Evolutionary conservation across 2,797 vertebrate species (phyloP).

Genomic region (Xiphorhynchus erythropygius): DNA sequence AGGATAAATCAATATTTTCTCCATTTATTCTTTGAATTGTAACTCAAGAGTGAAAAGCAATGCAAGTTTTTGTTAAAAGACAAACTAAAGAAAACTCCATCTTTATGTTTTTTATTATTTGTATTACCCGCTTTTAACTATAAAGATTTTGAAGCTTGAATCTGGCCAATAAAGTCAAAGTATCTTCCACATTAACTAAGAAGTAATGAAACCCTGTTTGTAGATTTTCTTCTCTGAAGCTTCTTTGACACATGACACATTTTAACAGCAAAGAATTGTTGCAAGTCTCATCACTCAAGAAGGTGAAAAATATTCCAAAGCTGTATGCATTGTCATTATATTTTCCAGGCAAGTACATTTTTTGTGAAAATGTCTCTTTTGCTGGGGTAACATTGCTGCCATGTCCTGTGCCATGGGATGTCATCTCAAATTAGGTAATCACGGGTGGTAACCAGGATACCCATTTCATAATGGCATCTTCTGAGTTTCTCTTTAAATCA

Average conservation of each 20-base stretch:
- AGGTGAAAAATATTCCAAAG: not conserved
- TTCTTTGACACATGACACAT: not conserved
- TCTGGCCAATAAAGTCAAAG: not conserved
- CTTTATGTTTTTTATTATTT: not conserved
- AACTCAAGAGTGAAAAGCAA: not conserved
- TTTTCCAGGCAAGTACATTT: not conserved
- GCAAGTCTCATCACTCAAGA: not conserved
- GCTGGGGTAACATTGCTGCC: not conserved
- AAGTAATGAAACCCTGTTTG: not conserved
- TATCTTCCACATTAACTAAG: not conserved
- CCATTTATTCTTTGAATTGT: not conserved
- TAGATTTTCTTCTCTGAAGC: not conserved
- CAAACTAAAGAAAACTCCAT: not conserved
- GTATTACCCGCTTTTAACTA: not conserved
- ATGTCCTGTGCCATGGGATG: not conserved
- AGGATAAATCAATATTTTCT: not conserved
- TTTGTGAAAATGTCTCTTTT: not conserved
- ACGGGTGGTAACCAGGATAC: not conserved
- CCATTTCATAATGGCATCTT: not conserved
- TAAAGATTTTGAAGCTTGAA: not conserved
- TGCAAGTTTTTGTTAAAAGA: not conserved
- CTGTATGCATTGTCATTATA: too few relatives aligned
- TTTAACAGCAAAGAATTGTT: not conserved
- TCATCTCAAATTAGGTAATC: not conserved
- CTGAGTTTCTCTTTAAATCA: not conserved